Evolutionary conservation across 2,888 invertebrate genomes (phyloP), one percentile per base, ranked within the genome.

Genomic region (Beris chalybata): DNA sequence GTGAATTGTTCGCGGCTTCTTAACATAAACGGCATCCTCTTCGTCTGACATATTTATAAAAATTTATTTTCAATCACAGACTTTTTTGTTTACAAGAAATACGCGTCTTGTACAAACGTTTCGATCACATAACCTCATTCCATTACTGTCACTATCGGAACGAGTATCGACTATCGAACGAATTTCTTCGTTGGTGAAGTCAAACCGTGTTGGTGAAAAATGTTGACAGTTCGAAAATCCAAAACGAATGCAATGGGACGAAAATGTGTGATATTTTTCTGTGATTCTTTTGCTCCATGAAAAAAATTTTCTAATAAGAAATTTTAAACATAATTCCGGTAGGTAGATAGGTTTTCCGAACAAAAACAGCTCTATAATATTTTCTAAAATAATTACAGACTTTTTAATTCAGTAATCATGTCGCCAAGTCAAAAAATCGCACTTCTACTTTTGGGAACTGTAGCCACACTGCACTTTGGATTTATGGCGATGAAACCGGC

Each of bases 1-100:
- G 76, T 95, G 92, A 58, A 95, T 85, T 0, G 88, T 88, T 78
- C 90, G 90, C 66, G 85, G 85, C 71, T 89, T 89, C 78, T 93
- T 92, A 0, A 88, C 84, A 69, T 89, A 86, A 55, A 86, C 81
- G 55, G 90, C 79, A 75, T 92, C 92, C 58, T 81, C 80, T 67
- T 93, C 95, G 79, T 95, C 94, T 1, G 92, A 93, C 93, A 93
- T 90, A 48, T 43, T 67, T 1, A 38, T 48, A 52, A 44, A 54
- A 32, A 53, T 44, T 29, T 3, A 22, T 29, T 29, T 30, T 30
- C 5, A 15, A 15, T 15, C n/a, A 53, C 22, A n/a, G 15, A 13
- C 9, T 30, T 9, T 55, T 48, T 6, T 7, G 22, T 15, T 15
- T 13, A 15, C 22, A 22, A 15, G 9, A 48, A 53, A 12, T 9